phyloP scores from a whole-genome alignment of 1,140 invertebrate genomes.

The Heliconius hermathena region DNA sequence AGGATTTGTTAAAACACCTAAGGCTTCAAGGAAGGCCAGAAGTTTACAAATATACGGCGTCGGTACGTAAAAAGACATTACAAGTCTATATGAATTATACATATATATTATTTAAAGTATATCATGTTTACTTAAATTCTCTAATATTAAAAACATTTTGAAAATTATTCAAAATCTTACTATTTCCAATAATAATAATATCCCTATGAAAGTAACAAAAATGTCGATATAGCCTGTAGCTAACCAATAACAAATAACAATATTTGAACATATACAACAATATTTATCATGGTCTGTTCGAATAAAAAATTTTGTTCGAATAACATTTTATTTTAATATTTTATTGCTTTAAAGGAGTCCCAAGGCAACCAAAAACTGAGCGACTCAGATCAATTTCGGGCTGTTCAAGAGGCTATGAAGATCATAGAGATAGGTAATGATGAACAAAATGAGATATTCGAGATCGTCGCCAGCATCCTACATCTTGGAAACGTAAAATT shows the following conservation, averaged over 20 bases:
- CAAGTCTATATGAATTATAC: too few species aligned
- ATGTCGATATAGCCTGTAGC: too few species aligned
- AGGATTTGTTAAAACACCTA: conserved; percentile 85
- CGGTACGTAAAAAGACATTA: conserved; percentile 71
- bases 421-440: conserved; percentile 85
- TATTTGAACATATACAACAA: too few species aligned
- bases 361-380: conserved; percentile 75
- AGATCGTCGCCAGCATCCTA: conserved; percentile 89
- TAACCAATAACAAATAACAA: too few species aligned
- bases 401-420: conserved; percentile 86
- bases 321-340: not conserved
- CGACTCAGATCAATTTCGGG: conserved; percentile 85
- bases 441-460: conserved; percentile 89
- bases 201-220: too few species aligned
- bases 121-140: too few species aligned
- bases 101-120: too few species aligned
- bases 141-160: too few species aligned
- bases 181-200: too few species aligned
- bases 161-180: too few species aligned
- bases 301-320: not conserved
- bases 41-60: conserved; percentile 89
- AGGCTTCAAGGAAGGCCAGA: conserved; percentile 86
- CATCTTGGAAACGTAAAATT: conserved; percentile 91
- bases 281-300: too few species aligned
- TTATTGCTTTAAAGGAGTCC: not conserved